Conservation (phyloP, 2,888 invertebrate genomes). For the Diogma glabrata region DNA sequence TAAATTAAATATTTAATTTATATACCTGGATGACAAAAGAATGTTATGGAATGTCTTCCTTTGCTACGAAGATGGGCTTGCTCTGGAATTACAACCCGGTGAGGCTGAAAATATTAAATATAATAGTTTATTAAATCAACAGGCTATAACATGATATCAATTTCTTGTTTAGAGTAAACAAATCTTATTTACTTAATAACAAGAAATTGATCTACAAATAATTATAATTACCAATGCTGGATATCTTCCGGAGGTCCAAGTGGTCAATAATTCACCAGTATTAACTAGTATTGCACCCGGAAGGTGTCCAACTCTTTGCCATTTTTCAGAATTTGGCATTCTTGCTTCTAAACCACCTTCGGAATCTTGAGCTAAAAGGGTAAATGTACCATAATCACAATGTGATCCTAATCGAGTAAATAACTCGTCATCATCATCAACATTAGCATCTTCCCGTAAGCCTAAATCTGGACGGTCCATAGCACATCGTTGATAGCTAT, state of each 20-base stretch:
- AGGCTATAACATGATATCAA: no score
- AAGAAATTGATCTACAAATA: no score
- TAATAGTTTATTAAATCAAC: no score
- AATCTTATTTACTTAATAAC: no score
- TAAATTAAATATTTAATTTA: not conserved
- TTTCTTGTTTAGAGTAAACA: no score
- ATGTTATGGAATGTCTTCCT: slow-evolving; percentile 63
- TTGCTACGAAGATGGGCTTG: slow-evolving; percentile 48
- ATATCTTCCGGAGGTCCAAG: slow-evolving; percentile 60
- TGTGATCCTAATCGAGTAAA: slow-evolving; percentile 54
- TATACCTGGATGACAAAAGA: slow-evolving; percentile 63
- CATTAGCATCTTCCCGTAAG: slow-evolving; percentile 19
- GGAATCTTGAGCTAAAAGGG: slow-evolving; percentile 59
- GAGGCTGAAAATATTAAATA: slow-evolving; percentile 39
- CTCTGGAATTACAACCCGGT: slow-evolving; percentile 60
- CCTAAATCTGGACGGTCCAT: slow-evolving; percentile 32
- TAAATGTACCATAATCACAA: slow-evolving; percentile 65
- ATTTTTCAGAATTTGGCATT: slow-evolving; percentile 51
- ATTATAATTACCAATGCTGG: slow-evolving; percentile 54
- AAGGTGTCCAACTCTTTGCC: slow-evolving; percentile 62
- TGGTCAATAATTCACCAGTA: slow-evolving; percentile 59
- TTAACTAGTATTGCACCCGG: slow-evolving; percentile 66
- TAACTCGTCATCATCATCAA: slow-evolving; percentile 21
- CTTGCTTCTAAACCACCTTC: slow-evolving; percentile 56
- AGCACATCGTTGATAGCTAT: slow-evolving; percentile 35